A percentile compares a stretch with the other conserved stretches of the same genome.
These are phyloP conservation scores for Brachionus asplanchnoidis DNA, from an alignment of 1,140 invertebrate genomes.

Conservation along the genomic window DNA sequence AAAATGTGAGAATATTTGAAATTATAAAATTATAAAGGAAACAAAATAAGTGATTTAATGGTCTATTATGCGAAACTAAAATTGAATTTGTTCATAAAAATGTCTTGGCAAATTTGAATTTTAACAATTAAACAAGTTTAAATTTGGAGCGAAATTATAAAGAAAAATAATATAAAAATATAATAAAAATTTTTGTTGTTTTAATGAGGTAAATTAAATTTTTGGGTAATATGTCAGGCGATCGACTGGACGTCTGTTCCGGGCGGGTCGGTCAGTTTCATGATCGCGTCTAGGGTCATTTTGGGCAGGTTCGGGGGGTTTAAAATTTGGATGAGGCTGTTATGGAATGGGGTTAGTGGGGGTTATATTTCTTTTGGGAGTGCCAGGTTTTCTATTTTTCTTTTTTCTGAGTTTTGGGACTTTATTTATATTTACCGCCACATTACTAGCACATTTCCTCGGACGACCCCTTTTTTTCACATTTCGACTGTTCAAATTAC, in stretches of 20 bases:
- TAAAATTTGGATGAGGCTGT: background rate
- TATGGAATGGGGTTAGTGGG: background rate
- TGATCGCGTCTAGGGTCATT: background rate
- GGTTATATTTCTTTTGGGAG: too few relatives aligned
- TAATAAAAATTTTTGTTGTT: background rate
- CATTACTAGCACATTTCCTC: background rate
- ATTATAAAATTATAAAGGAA: background rate
- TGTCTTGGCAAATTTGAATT: background rate
- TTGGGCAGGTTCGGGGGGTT: background rate
- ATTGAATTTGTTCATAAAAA: background rate
- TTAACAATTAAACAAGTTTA: background rate
- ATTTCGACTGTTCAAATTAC: background rate
- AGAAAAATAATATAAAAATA: background rate
- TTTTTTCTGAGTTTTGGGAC: too few relatives aligned
- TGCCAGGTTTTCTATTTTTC: too few relatives aligned
- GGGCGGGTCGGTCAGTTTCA: background rate
- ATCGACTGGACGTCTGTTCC: background rate
- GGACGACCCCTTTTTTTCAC: background rate
- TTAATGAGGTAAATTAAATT: too few relatives aligned
- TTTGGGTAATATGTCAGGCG: background rate
- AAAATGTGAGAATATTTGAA: background rate
- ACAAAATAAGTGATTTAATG: background rate
- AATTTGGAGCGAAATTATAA: background rate
- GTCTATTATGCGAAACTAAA: background rate
- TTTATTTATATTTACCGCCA: background rate